Evolutionary conservation across 2,888 invertebrate genomes (phyloP), one percentile per base, ranked within the genome.

Genomic region (Sinhomidia bicolor): DNA sequence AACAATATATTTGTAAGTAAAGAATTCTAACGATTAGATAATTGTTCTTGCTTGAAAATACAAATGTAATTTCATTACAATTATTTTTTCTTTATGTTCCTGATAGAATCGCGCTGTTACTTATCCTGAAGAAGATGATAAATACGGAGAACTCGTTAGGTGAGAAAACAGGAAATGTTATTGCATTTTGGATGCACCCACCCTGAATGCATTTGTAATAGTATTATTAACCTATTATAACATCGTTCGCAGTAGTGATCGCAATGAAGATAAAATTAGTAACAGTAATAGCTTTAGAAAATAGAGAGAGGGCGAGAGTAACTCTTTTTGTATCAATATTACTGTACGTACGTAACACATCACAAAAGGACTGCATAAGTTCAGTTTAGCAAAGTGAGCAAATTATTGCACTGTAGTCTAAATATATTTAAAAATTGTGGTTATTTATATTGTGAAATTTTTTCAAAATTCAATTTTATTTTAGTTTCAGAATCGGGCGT

Each of bases 141-240:
- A 90, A 85, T 83, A 88, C 36, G 91, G 91, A 20, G 90, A 91
- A 84, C 86, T 91, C 29, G 91, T 91, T 68, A 91, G 90, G 91
- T 91, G 85, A 90, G 85, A 71, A 71, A 44, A 71, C 4, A 17
- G 71, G 26, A 71, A 44, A 20, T 2, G 1, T 44, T 41, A 41
- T 44, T 20, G 23, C 20, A 20, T 20, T 20, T 44, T 20, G 44
- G 14, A 20, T 44, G 71, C 71, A 71, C 71, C 71, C 7, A 71
- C 62, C 62, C n/a, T n/a, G n/a, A n/a, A 29, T 10, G 4, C 3
- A 32, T 65, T 65, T 26, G 29, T 65, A 14, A 51, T 51, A 51
- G 3, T 14, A 32, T n/a, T 65, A 26, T 32, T 65, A 65, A 65
- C n/a, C n/a, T n/a, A n/a, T n/a, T n/a, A 9, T 32, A 14, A 65